A percentile compares a stretch with the other conserved stretches of the same genome.
phyloP scores from a whole-genome alignment of 2,888 invertebrate genomes.

The Polylopha cassiicola region DNA sequence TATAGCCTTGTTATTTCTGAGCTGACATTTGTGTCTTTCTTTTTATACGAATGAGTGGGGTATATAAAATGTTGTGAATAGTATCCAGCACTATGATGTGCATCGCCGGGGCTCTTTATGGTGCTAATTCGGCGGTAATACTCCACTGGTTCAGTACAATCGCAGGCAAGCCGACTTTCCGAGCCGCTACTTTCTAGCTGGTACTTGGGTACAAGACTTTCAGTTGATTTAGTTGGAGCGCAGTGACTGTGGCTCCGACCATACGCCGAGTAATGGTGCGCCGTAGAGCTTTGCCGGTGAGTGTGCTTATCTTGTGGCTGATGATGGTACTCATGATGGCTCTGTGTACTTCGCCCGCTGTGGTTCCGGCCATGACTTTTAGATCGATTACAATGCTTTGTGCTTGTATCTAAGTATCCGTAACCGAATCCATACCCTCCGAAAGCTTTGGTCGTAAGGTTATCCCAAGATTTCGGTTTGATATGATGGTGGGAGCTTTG shows the following conservation, averaged over 20 bases:
- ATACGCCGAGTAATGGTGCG: conserved; percentile 68
- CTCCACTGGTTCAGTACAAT: conserved; percentile 77
- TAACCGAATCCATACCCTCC: conserved; percentile 93
- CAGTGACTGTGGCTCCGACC: conserved; percentile 72
- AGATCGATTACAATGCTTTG: conserved; percentile 58
- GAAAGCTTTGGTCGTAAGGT: conserved; percentile 89
- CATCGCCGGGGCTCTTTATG: conserved; percentile 53
- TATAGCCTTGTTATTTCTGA: conserved; percentile 85
- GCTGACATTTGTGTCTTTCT: conserved; percentile 77
- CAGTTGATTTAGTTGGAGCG: conserved; percentile 87
- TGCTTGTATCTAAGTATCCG: conserved; percentile 84
- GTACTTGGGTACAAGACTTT: conserved; percentile 84
- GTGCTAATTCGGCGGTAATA: conserved; percentile 57
- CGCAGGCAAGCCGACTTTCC: conserved; percentile 84
- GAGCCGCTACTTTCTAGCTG: conserved; percentile 77
- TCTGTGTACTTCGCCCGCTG: conserved; percentile 77
- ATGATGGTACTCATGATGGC: conserved; percentile 71
- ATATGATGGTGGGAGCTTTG: conserved; percentile 65
- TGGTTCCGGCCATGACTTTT: conserved; percentile 74
- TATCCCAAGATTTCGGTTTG: conserved; percentile 95
- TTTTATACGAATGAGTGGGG: conserved; percentile 70
- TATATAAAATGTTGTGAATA: conserved; percentile 69
- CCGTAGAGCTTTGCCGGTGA: conserved; percentile 63
- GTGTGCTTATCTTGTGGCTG: conserved; percentile 59
- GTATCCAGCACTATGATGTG: conserved; percentile 54